Evolutionary conservation across 64 coral and sea anemone genomes (phyloP).

Genomic region (Orbicella faveolata): DNA sequence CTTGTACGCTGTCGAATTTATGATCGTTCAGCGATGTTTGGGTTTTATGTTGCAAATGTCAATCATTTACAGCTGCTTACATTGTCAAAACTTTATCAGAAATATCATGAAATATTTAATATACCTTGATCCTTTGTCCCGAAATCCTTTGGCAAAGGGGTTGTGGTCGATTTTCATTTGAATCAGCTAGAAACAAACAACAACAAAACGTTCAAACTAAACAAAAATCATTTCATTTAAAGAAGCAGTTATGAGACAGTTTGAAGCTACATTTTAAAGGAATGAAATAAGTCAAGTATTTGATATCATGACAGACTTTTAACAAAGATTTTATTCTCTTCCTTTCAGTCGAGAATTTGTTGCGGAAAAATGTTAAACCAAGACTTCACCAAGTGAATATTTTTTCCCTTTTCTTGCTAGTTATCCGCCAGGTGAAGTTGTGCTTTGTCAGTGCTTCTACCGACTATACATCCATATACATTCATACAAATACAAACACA

Average conservation of each 20-base stretch:
- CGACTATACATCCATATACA: no score
- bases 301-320: background rate
- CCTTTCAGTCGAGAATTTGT: no score
- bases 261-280: background rate
- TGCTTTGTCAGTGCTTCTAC: no score
- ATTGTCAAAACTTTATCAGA: background rate
- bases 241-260: background rate
- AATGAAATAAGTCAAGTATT: background rate
- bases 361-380: no score
- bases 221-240: background rate
- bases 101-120: slow-evolving; percentile 38
- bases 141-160: slow-evolving; percentile 90
- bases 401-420: no score
- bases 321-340: no score
- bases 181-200: slow-evolving; percentile 65
- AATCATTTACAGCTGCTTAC: background rate
- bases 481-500: no score
- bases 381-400: no score
- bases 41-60: background rate
- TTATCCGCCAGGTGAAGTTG: no score
- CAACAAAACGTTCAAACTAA: background rate
- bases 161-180: slow-evolving; percentile 98
- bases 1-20: background rate
- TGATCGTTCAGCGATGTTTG: background rate
- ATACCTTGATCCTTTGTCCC: slow-evolving; percentile 82